Conservation (phyloP, 2,113 vertebrate species). For the Uria lomvia region DNA sequence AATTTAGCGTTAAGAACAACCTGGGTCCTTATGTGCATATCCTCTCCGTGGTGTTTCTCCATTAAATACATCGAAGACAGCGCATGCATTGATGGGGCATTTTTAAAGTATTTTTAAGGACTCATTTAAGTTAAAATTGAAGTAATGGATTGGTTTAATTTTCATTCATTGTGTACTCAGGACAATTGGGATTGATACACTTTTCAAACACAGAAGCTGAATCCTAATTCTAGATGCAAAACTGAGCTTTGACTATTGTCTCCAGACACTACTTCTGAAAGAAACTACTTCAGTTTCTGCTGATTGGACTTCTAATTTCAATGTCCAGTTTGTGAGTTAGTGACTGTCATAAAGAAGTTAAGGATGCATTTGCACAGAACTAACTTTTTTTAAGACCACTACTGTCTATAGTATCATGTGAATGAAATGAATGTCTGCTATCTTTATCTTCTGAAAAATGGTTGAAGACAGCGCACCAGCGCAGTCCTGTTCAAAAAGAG, state of each 20-base stretch:
- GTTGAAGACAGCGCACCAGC: not conserved
- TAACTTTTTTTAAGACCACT: not conserved
- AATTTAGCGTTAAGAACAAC: not conserved
- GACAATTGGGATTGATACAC: conserved; percentile 4
- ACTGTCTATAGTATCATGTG: not conserved
- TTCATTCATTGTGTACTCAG: conserved; percentile 9
- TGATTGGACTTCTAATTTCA: not conserved
- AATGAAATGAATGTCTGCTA: not conserved
- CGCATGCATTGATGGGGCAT: not conserved
- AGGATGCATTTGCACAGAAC: not conserved
- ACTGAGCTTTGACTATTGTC: not conserved
- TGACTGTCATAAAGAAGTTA: not conserved
- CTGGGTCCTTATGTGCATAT: not conserved
- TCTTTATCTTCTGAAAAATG: not conserved
- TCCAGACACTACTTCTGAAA: not conserved
- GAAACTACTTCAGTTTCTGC: not conserved
- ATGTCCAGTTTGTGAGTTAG: not conserved
- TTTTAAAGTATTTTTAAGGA: conserved; percentile 17
- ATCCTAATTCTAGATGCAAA: not conserved
- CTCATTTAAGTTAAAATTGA: conserved; percentile 27
- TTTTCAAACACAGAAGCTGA: not conserved
- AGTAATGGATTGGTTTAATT: conserved; percentile 39
- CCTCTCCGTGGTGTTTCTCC: not conserved
- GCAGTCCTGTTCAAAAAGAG: not conserved
- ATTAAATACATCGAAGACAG: not conserved